Evolutionary conservation across 2,113 vertebrate species (phyloP).

Genomic region (Thomomys bottae): DNA sequence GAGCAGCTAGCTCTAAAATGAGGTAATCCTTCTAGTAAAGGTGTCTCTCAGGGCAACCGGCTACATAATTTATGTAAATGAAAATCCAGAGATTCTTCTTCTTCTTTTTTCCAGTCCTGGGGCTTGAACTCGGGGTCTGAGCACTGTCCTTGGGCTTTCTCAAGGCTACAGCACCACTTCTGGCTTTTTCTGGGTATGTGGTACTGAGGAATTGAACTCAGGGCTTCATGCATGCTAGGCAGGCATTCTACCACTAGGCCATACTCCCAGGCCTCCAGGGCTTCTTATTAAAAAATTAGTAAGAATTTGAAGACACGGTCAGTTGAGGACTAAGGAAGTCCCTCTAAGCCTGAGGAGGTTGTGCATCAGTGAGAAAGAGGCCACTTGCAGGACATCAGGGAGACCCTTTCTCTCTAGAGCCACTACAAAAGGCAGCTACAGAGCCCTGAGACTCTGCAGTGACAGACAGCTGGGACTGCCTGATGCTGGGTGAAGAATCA

Average conservation of each 20-base stretch:
- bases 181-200: no score
- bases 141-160: no score
- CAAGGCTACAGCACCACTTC: no score
- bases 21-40: background rate
- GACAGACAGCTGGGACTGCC: background rate
- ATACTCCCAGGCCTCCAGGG: no score
- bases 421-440: fast-evolving
- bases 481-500: background rate
- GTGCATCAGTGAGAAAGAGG: fast-evolving
- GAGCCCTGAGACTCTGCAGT: background rate
- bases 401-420: background rate
- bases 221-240: no score
- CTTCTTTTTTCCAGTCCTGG: no score
- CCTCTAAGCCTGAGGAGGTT: background rate
- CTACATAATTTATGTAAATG: background rate
- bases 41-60: background rate
- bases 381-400: background rate
- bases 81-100: background rate
- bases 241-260: no score
- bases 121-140: no score
- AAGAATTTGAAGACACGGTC: background rate
- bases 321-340: background rate
- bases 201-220: no score
- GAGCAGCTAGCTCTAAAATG: background rate
- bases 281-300: background rate